phyloP scores from a whole-genome alignment of 1,140 invertebrate species.

The Caenorhabditis remanei region DNA sequence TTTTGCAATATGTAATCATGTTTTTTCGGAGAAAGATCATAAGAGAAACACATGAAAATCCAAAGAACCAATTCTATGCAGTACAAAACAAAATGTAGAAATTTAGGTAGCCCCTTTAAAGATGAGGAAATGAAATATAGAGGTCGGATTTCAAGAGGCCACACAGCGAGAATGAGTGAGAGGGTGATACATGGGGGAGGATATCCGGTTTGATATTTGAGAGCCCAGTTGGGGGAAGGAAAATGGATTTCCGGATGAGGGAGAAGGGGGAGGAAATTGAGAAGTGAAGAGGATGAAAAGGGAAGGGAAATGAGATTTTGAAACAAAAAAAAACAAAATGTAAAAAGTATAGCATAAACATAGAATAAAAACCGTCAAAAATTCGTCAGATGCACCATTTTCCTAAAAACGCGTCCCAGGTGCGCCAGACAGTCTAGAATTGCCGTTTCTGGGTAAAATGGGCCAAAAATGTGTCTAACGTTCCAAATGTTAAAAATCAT shows the following conservation, averaged over 20 bases:
- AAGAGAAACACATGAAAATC: no score
- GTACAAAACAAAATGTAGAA: background rate
- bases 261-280: background rate
- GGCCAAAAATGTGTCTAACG: no score
- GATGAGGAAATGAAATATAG: background rate
- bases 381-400: no score
- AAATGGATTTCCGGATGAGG: background rate
- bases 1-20: background rate
- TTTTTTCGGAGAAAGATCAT: background rate
- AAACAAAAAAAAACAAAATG: no score
- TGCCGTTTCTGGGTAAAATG: no score
- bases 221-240: background rate
- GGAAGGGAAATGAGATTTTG: background rate
- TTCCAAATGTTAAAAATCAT: no score
- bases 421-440: no score
- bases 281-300: background rate
- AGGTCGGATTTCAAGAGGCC: slow-evolving; percentile 6
- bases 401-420: no score
- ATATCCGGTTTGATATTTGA: slow-evolving; percentile 18
- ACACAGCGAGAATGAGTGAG: background rate
- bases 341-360: no score
- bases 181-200: background rate
- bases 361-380: no score
- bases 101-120: background rate
- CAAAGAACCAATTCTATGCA: background rate